Conservation (phyloP, 2,113 vertebrate genomes). For the Baryphthengus martii region DNA sequence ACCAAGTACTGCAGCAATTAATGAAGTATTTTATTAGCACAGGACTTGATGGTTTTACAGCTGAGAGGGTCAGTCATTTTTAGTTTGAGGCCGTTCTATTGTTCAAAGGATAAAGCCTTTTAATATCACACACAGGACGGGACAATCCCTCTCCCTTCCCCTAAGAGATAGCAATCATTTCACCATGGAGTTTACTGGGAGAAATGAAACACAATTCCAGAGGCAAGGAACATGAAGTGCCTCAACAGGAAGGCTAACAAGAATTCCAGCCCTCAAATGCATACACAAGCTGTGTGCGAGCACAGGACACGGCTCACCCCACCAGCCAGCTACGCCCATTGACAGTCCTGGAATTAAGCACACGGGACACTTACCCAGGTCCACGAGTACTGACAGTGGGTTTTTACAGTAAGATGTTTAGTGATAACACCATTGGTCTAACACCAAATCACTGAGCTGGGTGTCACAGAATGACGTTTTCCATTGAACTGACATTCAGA, state of each 20-base stretch:
- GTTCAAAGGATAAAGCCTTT: neutral
- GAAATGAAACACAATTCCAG: neutral
- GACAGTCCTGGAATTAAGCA: neutral
- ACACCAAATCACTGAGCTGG: neutral
- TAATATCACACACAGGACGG: neutral
- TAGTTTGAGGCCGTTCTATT: neutral
- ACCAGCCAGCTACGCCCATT: rapidly evolving
- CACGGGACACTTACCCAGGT: neutral
- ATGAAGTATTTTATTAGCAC: neutral
- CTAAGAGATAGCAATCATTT: neutral
- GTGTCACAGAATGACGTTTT: neutral
- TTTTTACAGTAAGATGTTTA: neutral
- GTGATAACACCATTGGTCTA: neutral
- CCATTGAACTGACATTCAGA: neutral
- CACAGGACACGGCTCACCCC: neutral
- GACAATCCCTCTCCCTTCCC: neutral
- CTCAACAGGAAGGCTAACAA: neutral
- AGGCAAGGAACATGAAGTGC: neutral
- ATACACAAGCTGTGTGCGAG: neutral
- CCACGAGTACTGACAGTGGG: neutral
- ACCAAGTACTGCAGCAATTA: neutral
- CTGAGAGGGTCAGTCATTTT: neutral
- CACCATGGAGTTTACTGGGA: neutral
- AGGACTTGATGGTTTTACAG: neutral
- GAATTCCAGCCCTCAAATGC: neutral